Conservation (phyloP, 2,888 invertebrate genomes). For the Physocephala rufipes region DNA sequence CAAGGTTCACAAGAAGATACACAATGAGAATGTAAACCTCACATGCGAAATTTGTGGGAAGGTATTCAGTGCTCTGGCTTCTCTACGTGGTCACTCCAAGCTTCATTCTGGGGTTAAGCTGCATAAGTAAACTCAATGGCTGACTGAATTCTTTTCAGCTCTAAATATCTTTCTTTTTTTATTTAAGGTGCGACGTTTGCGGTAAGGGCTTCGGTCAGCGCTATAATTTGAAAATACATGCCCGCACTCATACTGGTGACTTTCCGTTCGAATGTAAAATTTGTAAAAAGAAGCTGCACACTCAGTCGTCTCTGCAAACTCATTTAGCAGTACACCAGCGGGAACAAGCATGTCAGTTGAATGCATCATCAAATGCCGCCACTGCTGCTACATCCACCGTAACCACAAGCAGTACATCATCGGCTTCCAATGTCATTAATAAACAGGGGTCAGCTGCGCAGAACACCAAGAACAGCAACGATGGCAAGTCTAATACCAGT, state of each 20-base stretch:
- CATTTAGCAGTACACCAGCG: conserved; percentile 64
- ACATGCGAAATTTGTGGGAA: conserved; percentile 69
- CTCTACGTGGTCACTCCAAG: conserved; percentile 64
- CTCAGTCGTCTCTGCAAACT: conserved; percentile 63
- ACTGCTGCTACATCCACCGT: conserved; percentile 45
- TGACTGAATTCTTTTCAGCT: background rate
- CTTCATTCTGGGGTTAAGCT: conserved; percentile 65
- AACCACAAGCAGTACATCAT: conserved; percentile 45
- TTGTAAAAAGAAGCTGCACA: conserved; percentile 64
- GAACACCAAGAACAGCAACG: conserved; percentile 38
- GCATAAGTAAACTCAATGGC: conserved; percentile 59
- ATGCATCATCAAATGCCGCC: conserved; percentile 49
- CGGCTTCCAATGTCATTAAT: conserved; percentile 40
- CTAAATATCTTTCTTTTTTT: conserved; percentile 14
- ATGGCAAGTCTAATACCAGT: conserved; percentile 43
- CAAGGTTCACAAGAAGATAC: conserved; percentile 70
- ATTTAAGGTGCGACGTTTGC: conserved; percentile 62
- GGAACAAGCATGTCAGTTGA: conserved; percentile 57
- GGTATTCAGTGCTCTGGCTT: conserved; percentile 66
- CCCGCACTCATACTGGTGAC: conserved; percentile 64
- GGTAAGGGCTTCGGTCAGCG: conserved; percentile 66
- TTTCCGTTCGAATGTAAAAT: conserved; percentile 65
- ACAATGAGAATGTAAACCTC: conserved; percentile 69
- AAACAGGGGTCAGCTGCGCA: conserved; percentile 50
- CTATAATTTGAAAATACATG: conserved; percentile 65